A percentile compares a stretch with the other conserved stretches of the same genome.
phyloP scores from a whole-genome alignment of 2,113 vertebrate species.

The Ciconia maguari region DNA sequence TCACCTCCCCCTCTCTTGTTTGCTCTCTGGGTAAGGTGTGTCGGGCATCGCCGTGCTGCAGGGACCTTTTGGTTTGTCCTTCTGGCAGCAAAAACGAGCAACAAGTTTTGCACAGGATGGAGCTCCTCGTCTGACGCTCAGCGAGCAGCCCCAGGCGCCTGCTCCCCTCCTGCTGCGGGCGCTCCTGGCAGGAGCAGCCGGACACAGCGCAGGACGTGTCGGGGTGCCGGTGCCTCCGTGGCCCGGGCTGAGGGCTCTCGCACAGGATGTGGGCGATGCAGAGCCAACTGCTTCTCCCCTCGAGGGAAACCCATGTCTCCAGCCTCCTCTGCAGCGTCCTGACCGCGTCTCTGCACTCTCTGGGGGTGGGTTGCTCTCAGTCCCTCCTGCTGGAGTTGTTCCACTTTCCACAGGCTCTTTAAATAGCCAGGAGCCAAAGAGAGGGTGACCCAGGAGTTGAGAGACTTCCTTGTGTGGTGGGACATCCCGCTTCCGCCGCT shows the following conservation, averaged over 20 bases:
- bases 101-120: background rate
- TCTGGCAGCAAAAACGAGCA: background rate
- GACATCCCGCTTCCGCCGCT: fast-evolving
- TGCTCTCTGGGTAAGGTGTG: background rate
- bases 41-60: fast-evolving
- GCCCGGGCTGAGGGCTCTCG: background rate
- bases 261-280: background rate
- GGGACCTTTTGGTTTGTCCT: background rate
- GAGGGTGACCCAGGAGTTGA: background rate
- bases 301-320: background rate
- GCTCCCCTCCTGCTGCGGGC: background rate
- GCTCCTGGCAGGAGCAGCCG: background rate
- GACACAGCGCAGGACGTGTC: fast-evolving
- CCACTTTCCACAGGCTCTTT: background rate
- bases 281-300: background rate
- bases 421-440: background rate
- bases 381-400: background rate
- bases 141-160: background rate
- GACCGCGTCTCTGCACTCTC: fast-evolving
- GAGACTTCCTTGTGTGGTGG: background rate
- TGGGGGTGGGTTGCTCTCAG: background rate
- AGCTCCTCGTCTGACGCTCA: background rate
- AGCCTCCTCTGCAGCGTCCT: background rate
- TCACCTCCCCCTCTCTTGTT: background rate
- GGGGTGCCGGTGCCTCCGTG: background rate